Conservation (phyloP, 1,140 invertebrate species). For the Triops cancriformis region DNA sequence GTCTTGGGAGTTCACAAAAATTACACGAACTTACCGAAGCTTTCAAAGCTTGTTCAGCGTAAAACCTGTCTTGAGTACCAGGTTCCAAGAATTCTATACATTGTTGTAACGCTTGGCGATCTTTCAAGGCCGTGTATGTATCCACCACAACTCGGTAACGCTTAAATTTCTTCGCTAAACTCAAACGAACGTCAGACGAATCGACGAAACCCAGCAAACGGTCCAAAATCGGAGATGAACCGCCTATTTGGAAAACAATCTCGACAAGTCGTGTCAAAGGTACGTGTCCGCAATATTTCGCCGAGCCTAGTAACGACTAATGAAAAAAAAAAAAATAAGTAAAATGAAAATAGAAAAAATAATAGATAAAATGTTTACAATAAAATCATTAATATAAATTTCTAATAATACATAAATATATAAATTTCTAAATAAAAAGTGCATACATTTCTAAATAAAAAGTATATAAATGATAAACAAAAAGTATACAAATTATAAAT, state of each 20-base stretch:
- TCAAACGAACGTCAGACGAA: background rate
- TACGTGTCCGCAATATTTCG: background rate
- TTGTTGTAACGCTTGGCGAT: background rate
- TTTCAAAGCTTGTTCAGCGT: constrained; percentile 6
- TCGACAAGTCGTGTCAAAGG: background rate
- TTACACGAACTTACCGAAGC: background rate
- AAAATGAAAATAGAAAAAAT: too few species aligned
- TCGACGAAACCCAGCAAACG: background rate
- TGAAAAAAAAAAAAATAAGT: background rate
- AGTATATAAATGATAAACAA: too few species aligned
- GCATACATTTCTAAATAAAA: too few species aligned
- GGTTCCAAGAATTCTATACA: background rate
- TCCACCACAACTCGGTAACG: background rate
- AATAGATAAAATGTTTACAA: too few species aligned
- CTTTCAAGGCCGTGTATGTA: background rate
- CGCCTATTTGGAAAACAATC: background rate
- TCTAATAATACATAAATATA: too few species aligned
- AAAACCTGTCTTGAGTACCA: background rate
- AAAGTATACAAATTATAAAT: too few species aligned
- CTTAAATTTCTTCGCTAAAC: background rate
- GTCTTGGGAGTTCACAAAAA: background rate
- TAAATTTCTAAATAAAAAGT: too few species aligned
- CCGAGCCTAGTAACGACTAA: background rate
- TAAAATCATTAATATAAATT: too few species aligned
- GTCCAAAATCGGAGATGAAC: background rate